phyloP scores from a whole-genome alignment of 1,140 invertebrate species.

The Bombus balteatus region DNA sequence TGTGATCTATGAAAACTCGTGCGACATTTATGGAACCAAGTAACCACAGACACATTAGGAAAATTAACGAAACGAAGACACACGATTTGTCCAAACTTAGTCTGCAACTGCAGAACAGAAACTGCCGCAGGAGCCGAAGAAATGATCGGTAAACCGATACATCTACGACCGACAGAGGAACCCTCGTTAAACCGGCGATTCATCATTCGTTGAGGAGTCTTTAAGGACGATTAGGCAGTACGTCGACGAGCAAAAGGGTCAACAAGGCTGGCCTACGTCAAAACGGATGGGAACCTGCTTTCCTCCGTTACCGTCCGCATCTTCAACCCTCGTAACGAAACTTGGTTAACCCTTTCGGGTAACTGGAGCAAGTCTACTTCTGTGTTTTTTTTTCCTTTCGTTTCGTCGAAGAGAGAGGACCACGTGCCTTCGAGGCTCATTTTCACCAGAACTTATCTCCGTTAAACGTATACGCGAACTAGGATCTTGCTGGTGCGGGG shows the following conservation, averaged over 20 bases:
- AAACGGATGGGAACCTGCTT: conserved; percentile 23
- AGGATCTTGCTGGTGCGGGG: too few species aligned
- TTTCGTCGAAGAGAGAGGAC: not conserved
- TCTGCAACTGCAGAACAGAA: not conserved
- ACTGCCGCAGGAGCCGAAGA: conserved; percentile 23
- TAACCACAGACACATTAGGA: not conserved
- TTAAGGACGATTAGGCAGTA: conserved; percentile 59
- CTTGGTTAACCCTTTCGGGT: conserved; percentile 40
- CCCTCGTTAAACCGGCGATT: conserved; percentile 68
- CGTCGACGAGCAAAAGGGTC: conserved; percentile 44
- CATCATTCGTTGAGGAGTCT: conserved; percentile 63
- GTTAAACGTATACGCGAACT: not conserved
- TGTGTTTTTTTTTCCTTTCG: not conserved
- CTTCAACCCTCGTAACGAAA: conserved; percentile 4
- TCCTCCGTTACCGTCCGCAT: conserved; percentile 11
- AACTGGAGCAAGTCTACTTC: conserved; percentile 12
- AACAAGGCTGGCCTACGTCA: conserved; percentile 31
- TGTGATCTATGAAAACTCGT: too few species aligned
- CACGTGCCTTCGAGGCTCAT: conserved; percentile 21
- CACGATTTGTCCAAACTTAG: not conserved
- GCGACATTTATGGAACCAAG: not conserved
- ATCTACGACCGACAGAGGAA: not conserved
- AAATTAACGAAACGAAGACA: not conserved
- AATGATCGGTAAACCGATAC: conserved; percentile 54
- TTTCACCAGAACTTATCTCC: not conserved